Evolutionary conservation across 2,113 vertebrate genomes (phyloP).

Genomic region (Lophura nycthemera): DNA sequence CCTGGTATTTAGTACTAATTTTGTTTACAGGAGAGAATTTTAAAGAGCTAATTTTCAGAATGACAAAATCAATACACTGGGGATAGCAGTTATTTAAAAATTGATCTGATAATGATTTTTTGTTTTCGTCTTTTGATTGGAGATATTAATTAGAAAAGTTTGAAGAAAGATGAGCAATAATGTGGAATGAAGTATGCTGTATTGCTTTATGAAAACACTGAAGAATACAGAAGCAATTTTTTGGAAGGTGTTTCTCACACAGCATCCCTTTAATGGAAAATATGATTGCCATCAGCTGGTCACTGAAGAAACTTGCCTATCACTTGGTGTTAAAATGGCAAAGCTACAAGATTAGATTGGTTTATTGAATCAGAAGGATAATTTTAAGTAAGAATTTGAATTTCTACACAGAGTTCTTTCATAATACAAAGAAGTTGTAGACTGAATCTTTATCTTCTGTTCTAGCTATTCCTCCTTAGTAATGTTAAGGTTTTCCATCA

Average conservation of each 20-base stretch:
- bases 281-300: background rate
- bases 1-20: constrained; percentile 44
- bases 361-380: constrained; percentile 1
- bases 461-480: background rate
- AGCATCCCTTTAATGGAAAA: constrained; percentile 25
- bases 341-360: background rate
- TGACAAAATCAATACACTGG: constrained; percentile 59
- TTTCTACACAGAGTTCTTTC: background rate
- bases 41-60: constrained; percentile 65
- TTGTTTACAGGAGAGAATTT: constrained; percentile 18
- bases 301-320: background rate
- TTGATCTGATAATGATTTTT: constrained; percentile 49
- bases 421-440: background rate
- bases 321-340: background rate
- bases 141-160: constrained; percentile 64
- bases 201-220: constrained; percentile 54
- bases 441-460: background rate
- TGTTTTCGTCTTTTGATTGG: constrained; percentile 54
- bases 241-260: constrained; percentile 8
- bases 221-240: background rate
- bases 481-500: background rate
- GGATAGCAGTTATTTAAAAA: constrained; percentile 65
- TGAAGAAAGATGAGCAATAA: constrained; percentile 50
- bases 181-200: background rate
- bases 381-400: background rate